These are phyloP conservation scores for Indicator maculatus DNA, from an alignment of 2,113 vertebrate species.

Conservation along the genomic window DNA sequence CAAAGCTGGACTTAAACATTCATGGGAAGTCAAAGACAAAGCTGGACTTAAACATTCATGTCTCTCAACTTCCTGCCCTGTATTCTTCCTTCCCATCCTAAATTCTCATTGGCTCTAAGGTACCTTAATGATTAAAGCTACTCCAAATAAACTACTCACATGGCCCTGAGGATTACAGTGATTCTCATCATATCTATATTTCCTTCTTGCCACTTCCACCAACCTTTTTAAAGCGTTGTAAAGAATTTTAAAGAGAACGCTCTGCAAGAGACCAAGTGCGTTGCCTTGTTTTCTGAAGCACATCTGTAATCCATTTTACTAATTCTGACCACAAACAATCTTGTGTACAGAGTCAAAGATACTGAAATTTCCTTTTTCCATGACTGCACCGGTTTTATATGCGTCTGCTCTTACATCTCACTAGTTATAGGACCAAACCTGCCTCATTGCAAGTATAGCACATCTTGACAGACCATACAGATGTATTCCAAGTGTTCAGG, in stretches of 20 bases:
- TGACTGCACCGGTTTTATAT: background rate
- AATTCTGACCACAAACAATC: background rate
- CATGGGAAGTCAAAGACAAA: background rate
- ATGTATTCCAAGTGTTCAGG: background rate
- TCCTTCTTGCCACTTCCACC: accelerated
- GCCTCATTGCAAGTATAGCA: background rate
- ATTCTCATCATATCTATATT: background rate
- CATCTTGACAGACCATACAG: background rate
- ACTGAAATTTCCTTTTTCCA: background rate
- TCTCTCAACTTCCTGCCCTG: background rate
- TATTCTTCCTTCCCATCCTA: background rate
- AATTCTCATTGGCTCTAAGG: background rate
- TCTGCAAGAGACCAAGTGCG: background rate
- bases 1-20: accelerated
- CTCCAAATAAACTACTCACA: background rate
- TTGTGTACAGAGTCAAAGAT: background rate
- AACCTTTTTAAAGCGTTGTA: background rate
- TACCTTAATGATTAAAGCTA: background rate
- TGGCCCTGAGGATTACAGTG: background rate
- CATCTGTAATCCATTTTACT: conserved; percentile 35
- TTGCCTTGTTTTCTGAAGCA: background rate
- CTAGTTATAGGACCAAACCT: background rate
- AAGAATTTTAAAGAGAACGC: background rate
- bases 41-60: background rate
- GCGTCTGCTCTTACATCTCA: background rate